Base-by-base conservation (phyloP, 2,113 vertebrate genomes). In the Elanoides forficatus region DNA sequence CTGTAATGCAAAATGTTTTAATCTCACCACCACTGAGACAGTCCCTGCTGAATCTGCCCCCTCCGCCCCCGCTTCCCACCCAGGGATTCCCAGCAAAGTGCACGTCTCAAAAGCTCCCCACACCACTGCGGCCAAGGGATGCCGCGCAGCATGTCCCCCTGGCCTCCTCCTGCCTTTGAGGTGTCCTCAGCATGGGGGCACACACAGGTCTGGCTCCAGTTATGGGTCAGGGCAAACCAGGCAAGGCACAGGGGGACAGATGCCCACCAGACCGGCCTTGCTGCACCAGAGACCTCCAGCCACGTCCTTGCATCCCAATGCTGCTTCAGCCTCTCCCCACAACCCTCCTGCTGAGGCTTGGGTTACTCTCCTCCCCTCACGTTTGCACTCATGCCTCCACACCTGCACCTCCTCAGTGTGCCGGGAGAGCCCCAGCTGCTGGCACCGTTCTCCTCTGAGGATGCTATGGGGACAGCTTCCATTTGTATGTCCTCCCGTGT, bases 401-500 rank as follows among this genome's bases (percentile, higher is more conserved):
- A 40, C 25, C 30, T 34, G n/a, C 34, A 84, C 30, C 59, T 79
- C 47, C 52, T 42, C 52, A 10, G 18, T 12, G 52, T 21, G 52
- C 38, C 0, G 0, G 25, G 58, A 47, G 25, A 84, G 59, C n/a
- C 30, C 19, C 59, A 67, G 40, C 15, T 40, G 42, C 60, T 38
- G 65, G 58, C 2, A 1, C 18, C 2, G 0, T 29, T 27, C 47
- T 66, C 34, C 84, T 79, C 79, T 0, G 2, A 55, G 40, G 45
- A 55, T 73, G 73, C 66, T 3, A 2, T 4, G 9, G 40, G 30
- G 26, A n/a, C 34, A 21, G 11, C 53, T 53, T 43, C 18, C 15
- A 42, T 30, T 58, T 52, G 50, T 27, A 30, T 0, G 0, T 29
- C 26, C 36, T 52, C 21, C 48, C 0, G 0, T 3, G 9, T 16